These are phyloP conservation scores for Brachyhypopomus gauderio DNA, from an alignment of 2,113 vertebrate genomes.

Conservation along the genomic window DNA sequence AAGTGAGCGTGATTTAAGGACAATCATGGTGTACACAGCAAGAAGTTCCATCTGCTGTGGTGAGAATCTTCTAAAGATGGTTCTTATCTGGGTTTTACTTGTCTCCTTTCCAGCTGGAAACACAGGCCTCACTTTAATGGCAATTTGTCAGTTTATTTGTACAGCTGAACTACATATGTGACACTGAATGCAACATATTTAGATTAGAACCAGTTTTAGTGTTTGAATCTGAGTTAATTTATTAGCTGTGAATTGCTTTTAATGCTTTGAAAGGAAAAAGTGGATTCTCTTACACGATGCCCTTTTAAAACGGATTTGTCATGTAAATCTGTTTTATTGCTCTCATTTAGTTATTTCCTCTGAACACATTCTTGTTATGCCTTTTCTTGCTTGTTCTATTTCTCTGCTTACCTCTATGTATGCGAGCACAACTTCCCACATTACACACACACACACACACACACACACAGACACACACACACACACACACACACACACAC, in stretches of 20 bases:
- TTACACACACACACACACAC: too few species aligned
- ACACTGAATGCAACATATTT: not conserved
- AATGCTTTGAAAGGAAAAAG: conserved; percentile 3
- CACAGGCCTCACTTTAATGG: not conserved
- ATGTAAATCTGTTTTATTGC: conserved; percentile 31
- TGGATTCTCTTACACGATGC: not conserved
- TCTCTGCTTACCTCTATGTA: conserved; percentile 59
- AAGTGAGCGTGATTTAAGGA: not conserved
- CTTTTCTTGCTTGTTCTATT: conserved; percentile 36
- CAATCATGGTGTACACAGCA: not conserved
- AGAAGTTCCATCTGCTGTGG: not conserved
- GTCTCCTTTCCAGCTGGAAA: conserved; percentile 1
- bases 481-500: conserved; percentile 58
- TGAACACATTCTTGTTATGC: not conserved
- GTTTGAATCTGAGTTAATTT: conserved; percentile 12
- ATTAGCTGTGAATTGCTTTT: conserved; percentile 9
- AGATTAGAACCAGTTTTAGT: not conserved
- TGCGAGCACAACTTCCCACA: conserved; percentile 54
- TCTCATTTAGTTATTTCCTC: conserved; percentile 49
- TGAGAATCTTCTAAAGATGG: not conserved
- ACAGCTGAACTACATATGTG: not conserved
- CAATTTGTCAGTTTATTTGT: conserved; percentile 21
- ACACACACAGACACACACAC: conserved; percentile 53
- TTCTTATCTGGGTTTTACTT: not conserved
- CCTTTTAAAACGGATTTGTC: not conserved